Conservation (phyloP, 2,797 vertebrate species). For the Cirrhinus mrigala region DNA sequence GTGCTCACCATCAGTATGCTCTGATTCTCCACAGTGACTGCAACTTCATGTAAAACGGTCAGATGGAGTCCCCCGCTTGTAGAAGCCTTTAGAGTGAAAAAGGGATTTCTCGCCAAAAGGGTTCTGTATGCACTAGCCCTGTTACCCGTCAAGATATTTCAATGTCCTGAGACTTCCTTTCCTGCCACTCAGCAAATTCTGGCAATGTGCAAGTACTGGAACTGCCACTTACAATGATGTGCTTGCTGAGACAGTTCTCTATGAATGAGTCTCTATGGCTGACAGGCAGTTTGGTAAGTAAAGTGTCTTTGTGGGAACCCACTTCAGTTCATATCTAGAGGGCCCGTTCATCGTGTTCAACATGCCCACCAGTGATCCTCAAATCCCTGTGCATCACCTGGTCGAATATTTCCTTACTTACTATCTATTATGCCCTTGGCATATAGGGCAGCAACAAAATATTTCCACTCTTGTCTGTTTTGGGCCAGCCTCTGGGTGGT, state of each 20-base stretch:
- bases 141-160: not conserved
- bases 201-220: slow-evolving; percentile 12
- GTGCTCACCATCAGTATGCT: slow-evolving; percentile 17
- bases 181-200: slow-evolving; percentile 17
- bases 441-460: too few relatives aligned
- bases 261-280: too few relatives aligned
- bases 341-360: too few relatives aligned
- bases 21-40: not conserved
- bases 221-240: not conserved
- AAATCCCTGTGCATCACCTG: not conserved
- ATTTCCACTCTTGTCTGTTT: too few relatives aligned
- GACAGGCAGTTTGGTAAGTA: too few relatives aligned
- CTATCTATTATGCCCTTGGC: too few relatives aligned
- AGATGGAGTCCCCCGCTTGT: slow-evolving; percentile 39
- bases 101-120: not conserved
- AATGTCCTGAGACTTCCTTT: slow-evolving; percentile 16
- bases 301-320: too few relatives aligned
- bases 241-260: too few relatives aligned
- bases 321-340: too few relatives aligned
- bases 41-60: slow-evolving; percentile 21
- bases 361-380: too few relatives aligned
- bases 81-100: not conserved
- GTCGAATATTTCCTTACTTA: too few relatives aligned
- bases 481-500: too few relatives aligned
- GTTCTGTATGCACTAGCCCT: not conserved